Conservation (phyloP, 2,888 invertebrate species). For the Malthinus flaveolus region DNA sequence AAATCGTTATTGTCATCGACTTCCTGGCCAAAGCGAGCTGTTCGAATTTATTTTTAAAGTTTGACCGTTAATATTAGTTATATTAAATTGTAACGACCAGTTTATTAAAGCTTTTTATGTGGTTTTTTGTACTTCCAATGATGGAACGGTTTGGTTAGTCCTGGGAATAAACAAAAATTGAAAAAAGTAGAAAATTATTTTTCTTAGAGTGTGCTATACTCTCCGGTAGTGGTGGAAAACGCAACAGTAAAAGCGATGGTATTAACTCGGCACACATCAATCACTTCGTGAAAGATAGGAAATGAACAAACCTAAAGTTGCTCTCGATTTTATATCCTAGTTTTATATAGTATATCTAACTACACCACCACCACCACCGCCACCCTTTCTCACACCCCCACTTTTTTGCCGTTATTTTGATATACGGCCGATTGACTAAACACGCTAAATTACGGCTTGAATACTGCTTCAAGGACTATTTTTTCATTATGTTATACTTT, state of each 20-base stretch:
- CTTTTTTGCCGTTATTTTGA: slow-evolving; percentile 33
- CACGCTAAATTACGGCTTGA: slow-evolving; percentile 31
- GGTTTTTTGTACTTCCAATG: no score
- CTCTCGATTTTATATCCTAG: slow-evolving; percentile 47
- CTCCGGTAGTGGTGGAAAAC: no score
- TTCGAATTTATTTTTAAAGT: slow-evolving; percentile 44
- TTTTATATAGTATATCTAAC: slow-evolving; percentile 33
- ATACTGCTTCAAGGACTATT: slow-evolving; percentile 18
- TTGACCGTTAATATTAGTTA: slow-evolving; percentile 35
- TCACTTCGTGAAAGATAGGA: slow-evolving; percentile 55
- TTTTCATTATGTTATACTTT: slow-evolving; percentile 10
- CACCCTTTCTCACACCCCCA: slow-evolving; percentile 4
- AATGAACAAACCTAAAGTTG: slow-evolving; percentile 53
- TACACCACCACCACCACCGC: no score
- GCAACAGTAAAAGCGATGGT: slow-evolving; percentile 3
- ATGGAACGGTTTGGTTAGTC: no score
- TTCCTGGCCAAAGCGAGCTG: slow-evolving; percentile 39
- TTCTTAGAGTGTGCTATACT: no score
- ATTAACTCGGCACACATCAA: slow-evolving; percentile 49
- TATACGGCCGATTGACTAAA: slow-evolving; percentile 37
- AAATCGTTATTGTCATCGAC: slow-evolving; percentile 47
- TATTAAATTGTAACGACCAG: slow-evolving; percentile 5
- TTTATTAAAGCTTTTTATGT: not conserved
- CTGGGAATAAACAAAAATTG: no score
- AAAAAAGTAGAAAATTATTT: no score